phyloP scores from a whole-genome alignment of 2,888 invertebrate genomes.

The Uloborus plumipes region DNA sequence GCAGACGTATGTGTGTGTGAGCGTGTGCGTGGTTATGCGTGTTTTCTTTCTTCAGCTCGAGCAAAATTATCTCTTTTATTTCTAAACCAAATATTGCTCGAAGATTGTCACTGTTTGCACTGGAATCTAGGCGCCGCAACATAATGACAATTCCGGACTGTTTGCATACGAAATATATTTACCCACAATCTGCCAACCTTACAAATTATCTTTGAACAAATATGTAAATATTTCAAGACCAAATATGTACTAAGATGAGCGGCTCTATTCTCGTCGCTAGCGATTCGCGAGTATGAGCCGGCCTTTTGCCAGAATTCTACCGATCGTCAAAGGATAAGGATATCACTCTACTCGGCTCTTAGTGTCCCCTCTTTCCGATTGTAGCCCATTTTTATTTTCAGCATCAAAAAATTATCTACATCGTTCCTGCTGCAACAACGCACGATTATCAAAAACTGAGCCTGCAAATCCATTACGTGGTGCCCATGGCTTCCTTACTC shows the following conservation, averaged over 20 bases:
- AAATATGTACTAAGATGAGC: conserved; percentile 65
- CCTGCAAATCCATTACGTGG: too few relatives aligned
- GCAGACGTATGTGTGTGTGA: conserved; percentile 54
- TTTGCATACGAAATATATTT: conserved; percentile 65
- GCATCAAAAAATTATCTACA: too few relatives aligned
- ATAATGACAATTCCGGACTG: conserved; percentile 65
- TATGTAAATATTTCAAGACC: conserved; percentile 66
- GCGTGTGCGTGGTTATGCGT: conserved; percentile 58
- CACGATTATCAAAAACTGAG: too few relatives aligned
- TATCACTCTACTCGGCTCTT: conserved; percentile 37
- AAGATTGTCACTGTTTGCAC: conserved; percentile 65
- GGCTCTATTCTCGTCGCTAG: conserved; percentile 51
- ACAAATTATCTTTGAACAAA: conserved; percentile 66
- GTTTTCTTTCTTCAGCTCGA: conserved; percentile 57
- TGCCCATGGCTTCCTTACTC: too few relatives aligned
- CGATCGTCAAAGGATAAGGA: conserved; percentile 62
- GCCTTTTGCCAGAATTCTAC: conserved; percentile 50
- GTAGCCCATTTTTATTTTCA: too few relatives aligned
- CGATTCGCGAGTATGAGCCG: conserved; percentile 34
- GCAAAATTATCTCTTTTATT: conserved; percentile 65
- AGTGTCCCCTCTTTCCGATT: too few relatives aligned
- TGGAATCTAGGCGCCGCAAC: conserved; percentile 63
- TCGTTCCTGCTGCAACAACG: too few relatives aligned
- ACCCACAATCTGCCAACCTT: conserved; percentile 65
- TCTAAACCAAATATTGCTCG: conserved; percentile 65